Conservation (phyloP, 2,888 invertebrate species). For the Calliscelio sp. region DNA sequence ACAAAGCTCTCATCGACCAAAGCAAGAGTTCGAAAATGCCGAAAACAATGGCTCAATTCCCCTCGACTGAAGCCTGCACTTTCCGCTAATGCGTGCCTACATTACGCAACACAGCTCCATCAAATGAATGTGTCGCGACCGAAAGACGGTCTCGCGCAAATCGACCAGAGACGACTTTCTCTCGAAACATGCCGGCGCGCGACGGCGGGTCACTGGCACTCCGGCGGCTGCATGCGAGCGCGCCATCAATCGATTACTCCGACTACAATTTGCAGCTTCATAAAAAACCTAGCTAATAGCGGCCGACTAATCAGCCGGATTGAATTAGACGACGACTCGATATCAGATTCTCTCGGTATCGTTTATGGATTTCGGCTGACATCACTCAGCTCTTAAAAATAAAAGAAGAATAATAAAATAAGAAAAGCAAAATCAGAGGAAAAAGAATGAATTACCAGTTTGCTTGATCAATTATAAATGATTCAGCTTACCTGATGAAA, state of each 20-base stretch:
- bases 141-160: too few species aligned
- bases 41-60: too few species aligned
- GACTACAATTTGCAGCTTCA: constrained; percentile 26
- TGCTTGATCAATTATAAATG: constrained; percentile 31
- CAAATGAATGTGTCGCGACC: too few species aligned
- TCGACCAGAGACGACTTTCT: too few species aligned
- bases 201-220: too few species aligned
- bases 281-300: constrained; percentile 13
- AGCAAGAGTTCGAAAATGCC: too few species aligned
- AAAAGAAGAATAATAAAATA: background rate
- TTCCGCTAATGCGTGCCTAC: too few species aligned
- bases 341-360: background rate
- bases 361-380: constrained; percentile 3
- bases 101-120: too few species aligned
- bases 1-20: too few species aligned
- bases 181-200: too few species aligned
- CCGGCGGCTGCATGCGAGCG: background rate
- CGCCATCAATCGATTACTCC: constrained; percentile 16
- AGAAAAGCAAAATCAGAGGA: background rate
- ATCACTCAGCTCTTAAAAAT: background rate
- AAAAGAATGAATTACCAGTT: constrained; percentile 2
- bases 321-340: constrained; percentile 16
- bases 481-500: constrained; percentile 26
- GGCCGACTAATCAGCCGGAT: constrained; percentile 18
- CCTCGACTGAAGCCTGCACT: too few species aligned